These are phyloP conservation scores for Lacerta viridis DNA, from an alignment of 2,797 vertebrate genomes.

Conservation along the genomic window DNA sequence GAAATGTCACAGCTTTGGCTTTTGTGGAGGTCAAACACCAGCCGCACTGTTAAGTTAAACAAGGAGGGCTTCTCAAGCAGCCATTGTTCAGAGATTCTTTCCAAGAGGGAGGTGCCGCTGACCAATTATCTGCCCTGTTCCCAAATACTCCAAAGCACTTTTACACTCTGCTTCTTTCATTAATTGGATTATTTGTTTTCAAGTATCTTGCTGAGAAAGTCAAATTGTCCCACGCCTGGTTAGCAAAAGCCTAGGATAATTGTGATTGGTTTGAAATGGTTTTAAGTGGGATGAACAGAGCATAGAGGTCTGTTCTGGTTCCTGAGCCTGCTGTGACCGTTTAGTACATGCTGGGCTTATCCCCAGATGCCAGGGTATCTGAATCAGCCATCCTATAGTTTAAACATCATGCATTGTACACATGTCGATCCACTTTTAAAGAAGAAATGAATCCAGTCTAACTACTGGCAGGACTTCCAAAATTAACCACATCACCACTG, in stretches of 20 bases:
- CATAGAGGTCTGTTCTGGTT: slow-evolving; percentile 35
- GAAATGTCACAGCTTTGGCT: slow-evolving; percentile 25
- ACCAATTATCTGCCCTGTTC: slow-evolving; percentile 54
- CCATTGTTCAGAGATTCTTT: slow-evolving; percentile 29
- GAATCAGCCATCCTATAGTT: slow-evolving; percentile 14
- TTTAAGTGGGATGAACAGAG: slow-evolving; percentile 16
- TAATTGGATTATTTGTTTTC: slow-evolving; percentile 72
- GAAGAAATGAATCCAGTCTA: not conserved
- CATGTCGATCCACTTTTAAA: not conserved
- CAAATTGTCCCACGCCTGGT: slow-evolving; percentile 41
- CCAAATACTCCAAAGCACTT: slow-evolving; percentile 55
- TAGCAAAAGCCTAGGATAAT: slow-evolving; percentile 67
- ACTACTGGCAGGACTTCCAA: not conserved
- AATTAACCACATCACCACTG: not conserved
- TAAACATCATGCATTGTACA: fast-evolving
- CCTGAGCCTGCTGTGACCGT: not conserved
- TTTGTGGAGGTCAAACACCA: slow-evolving; percentile 26
- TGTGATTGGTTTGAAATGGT: slow-evolving; percentile 44
- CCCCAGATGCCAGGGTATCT: slow-evolving; percentile 24
- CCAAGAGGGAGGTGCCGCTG: not conserved
- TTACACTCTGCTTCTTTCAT: slow-evolving; percentile 65
- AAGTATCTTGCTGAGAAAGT: slow-evolving; percentile 62
- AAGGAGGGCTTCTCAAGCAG: slow-evolving; percentile 36
- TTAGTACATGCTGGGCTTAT: slow-evolving; percentile 52
- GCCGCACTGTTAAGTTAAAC: slow-evolving; percentile 33